These are phyloP conservation scores for Pseudomyrmex dendroicus DNA, from an alignment of 1,140 invertebrate species.

Conservation along the genomic window DNA sequence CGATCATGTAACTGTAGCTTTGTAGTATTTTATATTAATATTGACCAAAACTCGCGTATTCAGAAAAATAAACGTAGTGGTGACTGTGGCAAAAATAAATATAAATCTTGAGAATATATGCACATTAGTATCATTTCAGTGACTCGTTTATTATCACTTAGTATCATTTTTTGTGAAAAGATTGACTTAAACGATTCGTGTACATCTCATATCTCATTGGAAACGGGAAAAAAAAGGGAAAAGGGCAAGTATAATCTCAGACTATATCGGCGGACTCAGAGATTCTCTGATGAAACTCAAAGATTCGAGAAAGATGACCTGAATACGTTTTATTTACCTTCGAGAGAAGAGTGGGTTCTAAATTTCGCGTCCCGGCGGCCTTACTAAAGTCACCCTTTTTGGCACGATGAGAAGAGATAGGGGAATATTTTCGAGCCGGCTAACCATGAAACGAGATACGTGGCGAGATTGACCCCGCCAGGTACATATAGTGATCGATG, in stretches of 20 bases:
- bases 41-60: background rate
- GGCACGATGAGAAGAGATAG: conserved; percentile 59
- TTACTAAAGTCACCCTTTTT: conserved; percentile 39
- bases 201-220: background rate
- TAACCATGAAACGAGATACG: conserved; percentile 76
- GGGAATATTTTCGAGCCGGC: conserved; percentile 68
- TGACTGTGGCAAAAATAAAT: background rate
- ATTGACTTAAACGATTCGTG: conserved; percentile 2
- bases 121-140: background rate
- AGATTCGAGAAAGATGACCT: conserved; percentile 33
- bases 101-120: background rate
- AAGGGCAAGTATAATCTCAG: background rate
- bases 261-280: background rate
- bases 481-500: conserved; percentile 66
- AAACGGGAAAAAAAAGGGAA: background rate
- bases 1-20: background rate
- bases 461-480: conserved; percentile 45
- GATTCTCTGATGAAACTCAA: conserved; percentile 27
- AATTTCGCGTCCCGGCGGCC: conserved; percentile 34
- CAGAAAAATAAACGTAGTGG: background rate
- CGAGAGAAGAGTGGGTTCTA: conserved; percentile 22
- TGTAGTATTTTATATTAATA: background rate
- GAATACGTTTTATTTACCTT: conserved; percentile 65
- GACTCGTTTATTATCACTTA: background rate
- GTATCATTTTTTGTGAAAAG: background rate